A percentile compares a stretch with the other conserved stretches of the same genome.
Evolutionary conservation across 2,888 invertebrate genomes (phyloP).

Genomic region (Drosophila sordidula): DNA sequence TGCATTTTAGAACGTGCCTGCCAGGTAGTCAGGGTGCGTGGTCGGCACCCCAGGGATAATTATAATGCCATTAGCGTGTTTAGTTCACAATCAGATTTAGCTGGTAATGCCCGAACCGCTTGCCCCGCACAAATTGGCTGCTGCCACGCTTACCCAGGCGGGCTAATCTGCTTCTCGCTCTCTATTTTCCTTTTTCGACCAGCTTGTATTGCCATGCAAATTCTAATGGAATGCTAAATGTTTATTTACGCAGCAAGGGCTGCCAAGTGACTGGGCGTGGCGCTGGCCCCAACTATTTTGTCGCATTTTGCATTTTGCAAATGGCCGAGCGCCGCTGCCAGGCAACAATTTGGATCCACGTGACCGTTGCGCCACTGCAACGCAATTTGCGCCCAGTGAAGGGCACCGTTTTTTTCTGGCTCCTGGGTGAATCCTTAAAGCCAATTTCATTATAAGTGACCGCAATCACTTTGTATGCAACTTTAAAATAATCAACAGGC

Average conservation of each 20-base stretch:
- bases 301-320: constrained; percentile 76
- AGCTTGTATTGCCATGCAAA: constrained; percentile 57
- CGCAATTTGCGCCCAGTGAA: constrained; percentile 56
- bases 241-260: constrained; percentile 70
- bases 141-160: constrained; percentile 48
- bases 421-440: constrained; percentile 45
- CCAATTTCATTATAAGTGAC: constrained; percentile 55
- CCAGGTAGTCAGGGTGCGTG: constrained; percentile 30
- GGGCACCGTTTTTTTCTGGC: constrained; percentile 26
- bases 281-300: constrained; percentile 62
- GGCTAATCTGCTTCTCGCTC: constrained; percentile 9
- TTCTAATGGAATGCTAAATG: constrained; percentile 76
- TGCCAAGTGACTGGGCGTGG: constrained; percentile 58
- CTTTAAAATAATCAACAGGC: constrained; percentile 4
- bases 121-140: constrained; percentile 64
- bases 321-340: constrained; percentile 42
- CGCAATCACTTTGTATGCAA: constrained; percentile 31
- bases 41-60: constrained; percentile 64
- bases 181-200: constrained; percentile 9
- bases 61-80: constrained; percentile 81
- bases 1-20: constrained; percentile 62
- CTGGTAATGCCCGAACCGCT: constrained; percentile 26
- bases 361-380: constrained; percentile 22
- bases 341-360: constrained; percentile 33
- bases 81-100: constrained; percentile 76